phyloP scores from a whole-genome alignment of 2,113 vertebrate genomes.

The Ciconia maguari region DNA sequence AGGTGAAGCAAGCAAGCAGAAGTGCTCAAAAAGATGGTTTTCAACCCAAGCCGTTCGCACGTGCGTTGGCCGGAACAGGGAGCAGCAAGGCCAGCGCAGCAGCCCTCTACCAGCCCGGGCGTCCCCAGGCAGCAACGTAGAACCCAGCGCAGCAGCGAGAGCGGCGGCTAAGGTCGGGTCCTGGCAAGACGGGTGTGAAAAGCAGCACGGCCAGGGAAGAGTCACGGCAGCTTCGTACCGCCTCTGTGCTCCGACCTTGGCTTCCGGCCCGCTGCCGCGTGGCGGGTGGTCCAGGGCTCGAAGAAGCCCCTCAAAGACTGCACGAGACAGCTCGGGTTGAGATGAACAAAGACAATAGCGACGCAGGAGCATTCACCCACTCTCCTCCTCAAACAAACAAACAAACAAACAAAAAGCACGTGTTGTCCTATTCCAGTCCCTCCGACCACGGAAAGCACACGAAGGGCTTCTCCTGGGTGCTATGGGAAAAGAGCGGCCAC shows the following conservation, averaged over 20 bases:
- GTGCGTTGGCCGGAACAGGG: accelerated
- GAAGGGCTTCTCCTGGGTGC: neutral
- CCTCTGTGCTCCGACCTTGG: accelerated
- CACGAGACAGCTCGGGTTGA: accelerated
- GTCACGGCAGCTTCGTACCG: accelerated
- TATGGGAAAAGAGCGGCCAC: accelerated
- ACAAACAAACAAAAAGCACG: neutral
- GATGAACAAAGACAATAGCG: neutral
- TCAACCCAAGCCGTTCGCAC: accelerated
- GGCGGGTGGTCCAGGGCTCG: neutral
- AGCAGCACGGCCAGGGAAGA: neutral
- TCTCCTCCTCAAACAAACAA: neutral
- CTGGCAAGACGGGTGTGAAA: too few species aligned
- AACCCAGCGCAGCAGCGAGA: neutral
- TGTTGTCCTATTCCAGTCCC: neutral
- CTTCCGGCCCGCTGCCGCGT: neutral
- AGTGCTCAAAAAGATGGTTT: neutral
- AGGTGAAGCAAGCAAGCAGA: neutral
- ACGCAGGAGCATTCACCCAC: neutral
- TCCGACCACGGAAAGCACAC: neutral
- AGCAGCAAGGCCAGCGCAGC: neutral
- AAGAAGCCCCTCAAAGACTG: neutral
- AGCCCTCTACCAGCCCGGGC: neutral
- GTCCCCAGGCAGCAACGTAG: neutral
- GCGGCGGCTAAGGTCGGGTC: too few species aligned